Percentiles rank a stretch among this genome's conserved stretches.
These are phyloP conservation scores for Gnathonemus longibarbis DNA, from an alignment of 2,113 vertebrate species.

Conservation along the genomic window DNA sequence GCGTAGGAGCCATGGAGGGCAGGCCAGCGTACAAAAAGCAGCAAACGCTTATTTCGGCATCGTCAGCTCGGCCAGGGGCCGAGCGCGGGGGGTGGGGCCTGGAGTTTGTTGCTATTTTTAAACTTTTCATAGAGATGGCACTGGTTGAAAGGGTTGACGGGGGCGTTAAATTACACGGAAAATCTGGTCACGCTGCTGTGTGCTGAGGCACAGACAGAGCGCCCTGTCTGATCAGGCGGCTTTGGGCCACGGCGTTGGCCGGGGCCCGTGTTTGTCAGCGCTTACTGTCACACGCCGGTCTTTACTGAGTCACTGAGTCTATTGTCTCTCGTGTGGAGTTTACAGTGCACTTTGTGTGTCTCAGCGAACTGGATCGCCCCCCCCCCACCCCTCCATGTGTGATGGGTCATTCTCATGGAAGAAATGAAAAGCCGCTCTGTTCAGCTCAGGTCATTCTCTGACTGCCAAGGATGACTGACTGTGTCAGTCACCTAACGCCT, in stretches of 20 bases:
- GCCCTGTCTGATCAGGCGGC: not conserved
- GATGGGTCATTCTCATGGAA: not conserved
- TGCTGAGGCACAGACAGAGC: not conserved
- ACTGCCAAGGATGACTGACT: not conserved
- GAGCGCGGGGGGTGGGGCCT: not conserved
- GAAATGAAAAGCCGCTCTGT: not conserved
- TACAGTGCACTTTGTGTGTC: not conserved
- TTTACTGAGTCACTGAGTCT: not conserved
- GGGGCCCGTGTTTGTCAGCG: not conserved
- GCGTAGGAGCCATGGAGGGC: not conserved
- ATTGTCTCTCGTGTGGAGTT: not conserved
- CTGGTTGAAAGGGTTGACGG: not conserved
- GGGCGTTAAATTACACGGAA: constrained; percentile 6
- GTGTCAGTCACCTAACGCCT: not conserved
- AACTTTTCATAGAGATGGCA: constrained; percentile 7
- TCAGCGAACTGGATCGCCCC: not conserved
- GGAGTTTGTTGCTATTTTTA: not conserved
- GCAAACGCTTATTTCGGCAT: not conserved
- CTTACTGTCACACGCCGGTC: not conserved
- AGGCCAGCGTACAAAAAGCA: not conserved
- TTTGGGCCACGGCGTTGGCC: not conserved
- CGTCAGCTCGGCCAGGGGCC: not conserved
- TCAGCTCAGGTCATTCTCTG: not conserved
- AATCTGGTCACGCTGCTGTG: not conserved
- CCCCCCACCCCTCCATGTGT: not conserved